Base-by-base conservation (phyloP, 2,888 invertebrate species). In the Lordiphosa fenestrarum region DNA sequence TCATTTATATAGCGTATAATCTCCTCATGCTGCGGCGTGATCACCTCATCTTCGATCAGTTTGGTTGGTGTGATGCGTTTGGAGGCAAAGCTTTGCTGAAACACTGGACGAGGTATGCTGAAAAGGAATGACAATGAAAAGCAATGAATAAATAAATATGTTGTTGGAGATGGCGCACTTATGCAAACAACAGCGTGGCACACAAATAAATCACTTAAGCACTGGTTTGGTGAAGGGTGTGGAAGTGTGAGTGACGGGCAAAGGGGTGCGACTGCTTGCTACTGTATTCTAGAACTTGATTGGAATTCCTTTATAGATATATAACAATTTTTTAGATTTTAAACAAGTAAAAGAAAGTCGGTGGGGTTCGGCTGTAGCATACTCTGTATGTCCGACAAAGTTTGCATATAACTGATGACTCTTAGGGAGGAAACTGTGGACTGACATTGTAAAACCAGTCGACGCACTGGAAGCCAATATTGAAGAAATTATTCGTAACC, bases 1-100 rank as follows among this genome's bases (percentile, higher is more conserved):
- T 95, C 95, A 89, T 94, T 94, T 84, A 96, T 94, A 90, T 93
- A 96, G 91, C 93, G 94, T 85, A 96, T 94, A 72, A 96, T 93
- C 91, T 96, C 96, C 87, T 96, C 95, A 87, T 96, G 96, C 84
- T 96, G 94, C 54, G 95, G 96, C 59, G 92, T 92, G 67, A 93
- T 91, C 48, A 90, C 90, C 87, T 93, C 92, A 70, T 92, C 88
- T 65, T 89, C 89, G 50, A 84, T 82, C 40, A 86, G 85, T 50
- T 86, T 86, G 49, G 74, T 85, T 90, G 91, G 89, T 91, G 90
- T 89, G 56, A 81, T 75, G 49, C 86, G 73, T 61, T 88, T 89
- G 13, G 80, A 71, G 12, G 84, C 68, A 40, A 72, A 83, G 46
- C 82, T 72, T 84, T 88, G 62, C 73, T 95, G 94, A 90, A 96